Percentiles rank a stretch among this genome's conserved stretches.
Evolutionary conservation across 2,888 invertebrate genomes (phyloP).

Genomic region (Octodonta nipae): DNA sequence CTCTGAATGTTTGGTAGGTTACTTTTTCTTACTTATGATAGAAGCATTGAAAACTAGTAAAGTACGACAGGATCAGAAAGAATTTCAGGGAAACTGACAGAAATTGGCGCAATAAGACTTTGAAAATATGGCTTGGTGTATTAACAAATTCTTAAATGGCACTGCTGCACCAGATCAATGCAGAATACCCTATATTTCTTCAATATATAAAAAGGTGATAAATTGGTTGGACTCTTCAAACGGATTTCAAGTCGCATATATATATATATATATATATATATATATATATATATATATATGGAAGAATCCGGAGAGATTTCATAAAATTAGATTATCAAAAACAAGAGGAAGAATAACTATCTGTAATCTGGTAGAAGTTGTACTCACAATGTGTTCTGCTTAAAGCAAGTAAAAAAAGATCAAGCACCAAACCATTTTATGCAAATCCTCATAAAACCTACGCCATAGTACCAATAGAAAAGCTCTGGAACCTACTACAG

Average conservation of each 20-base stretch:
- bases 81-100: neutral
- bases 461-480: too few relatives aligned
- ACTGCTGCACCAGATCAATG: neutral
- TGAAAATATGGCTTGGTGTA: neutral
- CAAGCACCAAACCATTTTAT: neutral
- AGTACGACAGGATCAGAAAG: neutral
- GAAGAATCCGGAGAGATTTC: neutral
- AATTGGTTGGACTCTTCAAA: neutral
- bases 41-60: too few relatives aligned
- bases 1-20: too few relatives aligned
- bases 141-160: neutral
- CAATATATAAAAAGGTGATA: neutral
- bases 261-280: neutral
- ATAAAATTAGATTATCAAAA: neutral
- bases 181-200: neutral
- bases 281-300: too few relatives aligned
- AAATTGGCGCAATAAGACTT: neutral
- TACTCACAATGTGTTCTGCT: neutral
- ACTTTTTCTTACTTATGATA: too few relatives aligned
- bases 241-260: neutral
- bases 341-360: neutral
- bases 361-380: neutral
- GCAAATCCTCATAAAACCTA: too few relatives aligned
- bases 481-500: too few relatives aligned
- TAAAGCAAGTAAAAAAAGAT: neutral